These are phyloP conservation scores for Tretioscincus oriximinensis DNA, from an alignment of 2,113 vertebrate genomes.

Conservation along the genomic window DNA sequence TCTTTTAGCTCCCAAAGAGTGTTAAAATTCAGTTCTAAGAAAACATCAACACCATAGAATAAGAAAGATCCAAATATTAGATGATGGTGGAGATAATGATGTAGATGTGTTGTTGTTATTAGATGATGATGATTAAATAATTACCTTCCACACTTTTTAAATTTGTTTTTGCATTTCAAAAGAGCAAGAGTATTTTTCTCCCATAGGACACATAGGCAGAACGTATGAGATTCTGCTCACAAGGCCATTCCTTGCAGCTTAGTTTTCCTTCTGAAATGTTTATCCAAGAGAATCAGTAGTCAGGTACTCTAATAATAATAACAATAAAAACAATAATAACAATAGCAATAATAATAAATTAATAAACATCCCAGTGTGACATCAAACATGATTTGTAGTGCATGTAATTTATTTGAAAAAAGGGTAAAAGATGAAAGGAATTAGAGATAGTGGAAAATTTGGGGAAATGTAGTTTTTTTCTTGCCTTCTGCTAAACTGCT, in stretches of 20 bases:
- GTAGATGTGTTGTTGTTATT: too few relatives aligned
- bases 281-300: too few relatives aligned
- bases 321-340: too few relatives aligned
- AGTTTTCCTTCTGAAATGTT: too few relatives aligned
- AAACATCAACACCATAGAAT: not conserved
- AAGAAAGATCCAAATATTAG: not conserved
- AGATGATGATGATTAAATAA: too few relatives aligned
- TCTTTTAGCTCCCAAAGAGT: not conserved
- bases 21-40: not conserved
- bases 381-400: not conserved
- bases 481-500: not conserved
- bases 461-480: not conserved
- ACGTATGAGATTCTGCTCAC: too few relatives aligned
- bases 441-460: not conserved
- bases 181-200: not conserved
- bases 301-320: too few relatives aligned
- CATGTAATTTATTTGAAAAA: not conserved
- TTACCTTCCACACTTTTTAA: not conserved
- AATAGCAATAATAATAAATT: too few relatives aligned
- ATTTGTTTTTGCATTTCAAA: not conserved
- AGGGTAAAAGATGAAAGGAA: slow-evolving; percentile 5
- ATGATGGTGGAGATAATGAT: too few relatives aligned
- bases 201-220: not conserved
- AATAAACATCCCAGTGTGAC: too few relatives aligned
- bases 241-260: too few relatives aligned